Base-by-base conservation (phyloP, 2,113 vertebrate species). In the Glareola pratincola region DNA sequence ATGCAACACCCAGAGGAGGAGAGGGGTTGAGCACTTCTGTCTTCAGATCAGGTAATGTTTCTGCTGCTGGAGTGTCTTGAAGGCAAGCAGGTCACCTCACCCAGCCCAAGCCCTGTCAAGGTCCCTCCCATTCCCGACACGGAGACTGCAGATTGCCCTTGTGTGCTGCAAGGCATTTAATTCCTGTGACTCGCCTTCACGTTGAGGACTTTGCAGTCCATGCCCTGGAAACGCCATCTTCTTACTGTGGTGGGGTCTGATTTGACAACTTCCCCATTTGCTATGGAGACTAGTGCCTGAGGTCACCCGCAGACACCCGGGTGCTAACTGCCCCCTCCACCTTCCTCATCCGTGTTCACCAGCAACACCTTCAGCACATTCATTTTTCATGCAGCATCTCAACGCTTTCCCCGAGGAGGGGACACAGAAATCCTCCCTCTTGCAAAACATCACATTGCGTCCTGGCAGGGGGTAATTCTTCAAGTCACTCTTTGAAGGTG, bases 251-350 rank as follows among this genome's bases (percentile, higher is more conserved):
- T 15, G 32, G 60, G 19, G 29, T 69, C 32, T 5, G 48, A 8
- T 32, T 21, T 30, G 56, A 14, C 21, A 14, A 29, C 32, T 26
- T 71, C 22, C 6, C 12, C 16, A 3, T 39, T 47, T 48, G 39
- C 16, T 6, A 48, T 1, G 20, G 62, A 50, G 47, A 47, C 43
- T 57, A 7, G 18, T 14, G n/a, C n/a, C 47, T 12, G 50, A 27
- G 27, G 22, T 34, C 1, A 0, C 45, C 22, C 0, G 4, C 43
- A 37, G 50, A 12, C 7, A 7, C 23, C 57, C 1, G 2, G 26
- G 22, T 18, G 30, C 43, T 12, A 29, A 20, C 15, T 72, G 19
- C 15, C 18, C 22, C 12, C 68, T 48, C 24, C 36, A 12, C 22
- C 32, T 59, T 27, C 60, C 9, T 59, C 10, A 1, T n/a, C 15